These are phyloP conservation scores for Lumbricus terrestris DNA, from an alignment of 2,888 invertebrate species.

Conservation along the genomic window DNA sequence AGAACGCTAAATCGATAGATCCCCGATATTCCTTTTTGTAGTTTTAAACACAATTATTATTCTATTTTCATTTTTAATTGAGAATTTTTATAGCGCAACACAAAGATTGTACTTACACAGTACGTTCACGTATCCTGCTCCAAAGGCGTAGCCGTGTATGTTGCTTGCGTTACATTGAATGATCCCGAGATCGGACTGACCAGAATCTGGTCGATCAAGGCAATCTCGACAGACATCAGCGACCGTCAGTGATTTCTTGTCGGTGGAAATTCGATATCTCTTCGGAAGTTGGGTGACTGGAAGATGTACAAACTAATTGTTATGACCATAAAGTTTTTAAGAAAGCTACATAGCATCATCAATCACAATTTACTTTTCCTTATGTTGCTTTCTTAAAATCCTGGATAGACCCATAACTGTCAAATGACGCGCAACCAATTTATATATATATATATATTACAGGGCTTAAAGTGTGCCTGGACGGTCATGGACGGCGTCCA, in stretches of 20 bases:
- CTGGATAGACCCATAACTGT: no score
- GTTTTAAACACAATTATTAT: neutral
- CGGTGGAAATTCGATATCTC: neutral
- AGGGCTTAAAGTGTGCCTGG: no score
- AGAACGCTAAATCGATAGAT: no score
- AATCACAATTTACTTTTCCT: no score
- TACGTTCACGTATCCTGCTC: conserved; percentile 36
- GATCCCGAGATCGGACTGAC: conserved; percentile 29
- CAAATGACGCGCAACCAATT: no score
- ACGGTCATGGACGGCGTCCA: no score
- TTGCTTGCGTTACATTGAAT: conserved; percentile 37
- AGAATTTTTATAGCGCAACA: no score
- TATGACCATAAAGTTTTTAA: neutral
- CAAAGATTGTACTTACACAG: conserved; percentile 29
- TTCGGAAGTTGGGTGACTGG: neutral
- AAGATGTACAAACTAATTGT: neutral
- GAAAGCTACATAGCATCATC: no score
- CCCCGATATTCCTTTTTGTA: neutral
- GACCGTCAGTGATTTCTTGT: conserved; percentile 22
- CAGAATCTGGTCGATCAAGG: neutral
- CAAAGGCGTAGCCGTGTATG: conserved; percentile 30
- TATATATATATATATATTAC: no score
- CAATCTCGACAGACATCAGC: conserved; percentile 25
- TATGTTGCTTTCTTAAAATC: no score
- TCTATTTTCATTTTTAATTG: no score